phyloP scores from a whole-genome alignment of 2,113 vertebrate species.

The Varanus komodoensis region DNA sequence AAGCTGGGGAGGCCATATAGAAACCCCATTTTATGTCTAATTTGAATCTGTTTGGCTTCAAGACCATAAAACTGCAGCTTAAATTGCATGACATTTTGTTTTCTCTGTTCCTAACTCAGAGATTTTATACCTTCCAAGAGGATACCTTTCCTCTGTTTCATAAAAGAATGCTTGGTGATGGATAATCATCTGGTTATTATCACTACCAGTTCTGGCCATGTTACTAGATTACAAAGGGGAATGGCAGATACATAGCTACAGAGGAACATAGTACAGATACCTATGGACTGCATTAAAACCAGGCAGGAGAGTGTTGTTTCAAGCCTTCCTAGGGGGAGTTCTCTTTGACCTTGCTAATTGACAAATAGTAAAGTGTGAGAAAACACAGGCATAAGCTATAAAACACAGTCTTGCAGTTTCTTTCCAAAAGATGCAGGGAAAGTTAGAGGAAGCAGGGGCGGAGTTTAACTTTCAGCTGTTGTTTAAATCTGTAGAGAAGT shows the following conservation, averaged over 20 bases:
- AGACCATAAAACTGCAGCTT: constrained; percentile 26
- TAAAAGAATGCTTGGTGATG: constrained; percentile 47
- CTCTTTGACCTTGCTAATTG: constrained; percentile 67
- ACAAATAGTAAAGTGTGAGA: constrained; percentile 68
- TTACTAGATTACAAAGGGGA: constrained; percentile 61
- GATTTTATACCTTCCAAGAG: constrained; percentile 40
- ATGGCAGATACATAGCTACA: constrained; percentile 49
- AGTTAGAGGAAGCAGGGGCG: constrained; percentile 3
- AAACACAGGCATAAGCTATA: constrained; percentile 59
- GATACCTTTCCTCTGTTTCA: constrained; percentile 31
- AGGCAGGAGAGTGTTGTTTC: constrained; percentile 62
- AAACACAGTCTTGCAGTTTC: constrained; percentile 50
- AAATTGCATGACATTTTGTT: constrained; percentile 28
- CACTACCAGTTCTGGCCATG: constrained; percentile 31
- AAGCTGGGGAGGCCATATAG: no score
- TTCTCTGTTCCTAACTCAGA: constrained; percentile 2
- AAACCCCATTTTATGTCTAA: not conserved
- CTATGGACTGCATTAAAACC: constrained; percentile 47
- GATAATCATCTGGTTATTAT: constrained; percentile 61
- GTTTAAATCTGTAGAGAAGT: constrained; percentile 52
- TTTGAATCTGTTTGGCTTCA: constrained; percentile 45
- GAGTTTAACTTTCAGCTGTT: constrained; percentile 54
- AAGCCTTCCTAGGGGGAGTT: constrained; percentile 61
- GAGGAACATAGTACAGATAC: constrained; percentile 58
- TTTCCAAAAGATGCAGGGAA: constrained; percentile 41